phyloP scores from a whole-genome alignment of 2,113 vertebrate species.

The Gambusia affinis region DNA sequence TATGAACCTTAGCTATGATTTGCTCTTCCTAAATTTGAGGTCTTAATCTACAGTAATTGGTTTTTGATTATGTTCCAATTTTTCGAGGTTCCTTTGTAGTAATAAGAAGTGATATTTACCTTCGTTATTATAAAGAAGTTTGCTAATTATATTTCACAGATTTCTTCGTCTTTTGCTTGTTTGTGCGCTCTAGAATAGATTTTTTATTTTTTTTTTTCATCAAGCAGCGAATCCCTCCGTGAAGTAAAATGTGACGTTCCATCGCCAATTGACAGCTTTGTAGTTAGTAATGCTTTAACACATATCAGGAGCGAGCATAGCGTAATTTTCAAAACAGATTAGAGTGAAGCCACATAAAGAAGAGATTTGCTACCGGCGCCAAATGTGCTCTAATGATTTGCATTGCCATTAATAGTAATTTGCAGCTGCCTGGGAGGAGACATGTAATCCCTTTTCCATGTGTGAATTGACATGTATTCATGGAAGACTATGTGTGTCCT shows the following conservation, averaged over 20 bases:
- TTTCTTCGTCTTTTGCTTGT: slow-evolving; percentile 31
- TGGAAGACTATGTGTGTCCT: slow-evolving; percentile 70
- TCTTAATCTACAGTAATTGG: background rate
- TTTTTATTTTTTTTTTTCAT: slow-evolving; percentile 23
- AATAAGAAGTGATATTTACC: slow-evolving; percentile 39
- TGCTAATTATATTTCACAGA: slow-evolving; percentile 52
- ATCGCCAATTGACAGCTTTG: slow-evolving; percentile 59
- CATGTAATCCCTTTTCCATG: slow-evolving; percentile 76
- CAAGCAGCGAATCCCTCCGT: slow-evolving; percentile 58
- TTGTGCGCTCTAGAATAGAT: slow-evolving; percentile 33
- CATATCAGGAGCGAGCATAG: slow-evolving; percentile 51
- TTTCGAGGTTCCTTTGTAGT: background rate
- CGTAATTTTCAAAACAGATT: slow-evolving; percentile 71
- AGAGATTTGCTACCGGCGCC: slow-evolving; percentile 59
- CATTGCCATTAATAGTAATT: slow-evolving; percentile 80
- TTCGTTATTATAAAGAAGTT: slow-evolving; percentile 53
- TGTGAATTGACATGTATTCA: slow-evolving; percentile 80
- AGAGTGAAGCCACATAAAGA: slow-evolving; percentile 60
- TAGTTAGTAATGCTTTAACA: slow-evolving; percentile 51
- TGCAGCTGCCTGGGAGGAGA: slow-evolving; percentile 73
- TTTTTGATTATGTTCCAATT: background rate
- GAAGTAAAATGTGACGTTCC: slow-evolving; percentile 65
- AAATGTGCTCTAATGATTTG: slow-evolving; percentile 75
- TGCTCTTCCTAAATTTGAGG: slow-evolving; percentile 23
- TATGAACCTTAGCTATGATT: slow-evolving; percentile 16